Conservation (phyloP, 1,140 invertebrate genomes). For the Platorchestia sp. region DNA sequence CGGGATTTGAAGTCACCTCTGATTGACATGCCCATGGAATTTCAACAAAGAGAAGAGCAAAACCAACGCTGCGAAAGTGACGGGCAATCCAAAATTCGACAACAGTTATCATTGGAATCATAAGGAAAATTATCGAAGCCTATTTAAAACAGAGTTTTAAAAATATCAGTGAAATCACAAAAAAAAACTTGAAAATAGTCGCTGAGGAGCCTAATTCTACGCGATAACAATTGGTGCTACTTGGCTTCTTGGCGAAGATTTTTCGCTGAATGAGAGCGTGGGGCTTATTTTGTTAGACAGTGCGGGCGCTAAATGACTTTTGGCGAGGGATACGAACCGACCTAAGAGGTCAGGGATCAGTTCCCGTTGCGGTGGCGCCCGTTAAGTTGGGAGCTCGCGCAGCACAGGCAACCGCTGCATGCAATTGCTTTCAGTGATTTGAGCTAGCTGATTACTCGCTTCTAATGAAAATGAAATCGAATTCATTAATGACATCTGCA, state of each 20-base stretch:
- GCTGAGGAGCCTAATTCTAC: neutral
- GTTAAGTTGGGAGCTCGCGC: neutral
- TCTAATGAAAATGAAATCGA: neutral
- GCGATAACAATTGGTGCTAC: neutral
- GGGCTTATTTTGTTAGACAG: neutral
- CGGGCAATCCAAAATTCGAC: too few species aligned
- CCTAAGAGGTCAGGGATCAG: neutral
- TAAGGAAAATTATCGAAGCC: neutral
- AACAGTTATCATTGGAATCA: too few species aligned
- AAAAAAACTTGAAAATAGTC: neutral
- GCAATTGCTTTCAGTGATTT: neutral
- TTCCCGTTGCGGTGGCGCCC: neutral
- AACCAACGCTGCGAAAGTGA: too few species aligned
- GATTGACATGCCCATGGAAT: too few species aligned
- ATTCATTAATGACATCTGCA: neutral
- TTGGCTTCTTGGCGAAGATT: neutral
- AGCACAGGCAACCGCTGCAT: neutral
- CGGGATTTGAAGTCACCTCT: too few species aligned
- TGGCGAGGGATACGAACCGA: neutral
- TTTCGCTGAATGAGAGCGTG: neutral
- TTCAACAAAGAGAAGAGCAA: too few species aligned
- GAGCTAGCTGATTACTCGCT: neutral
- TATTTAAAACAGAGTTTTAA: neutral
- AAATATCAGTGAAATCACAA: neutral
- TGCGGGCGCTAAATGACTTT: neutral